Base-by-base conservation (phyloP, 2,113 vertebrate genomes). In the Patagioenas fasciata region DNA sequence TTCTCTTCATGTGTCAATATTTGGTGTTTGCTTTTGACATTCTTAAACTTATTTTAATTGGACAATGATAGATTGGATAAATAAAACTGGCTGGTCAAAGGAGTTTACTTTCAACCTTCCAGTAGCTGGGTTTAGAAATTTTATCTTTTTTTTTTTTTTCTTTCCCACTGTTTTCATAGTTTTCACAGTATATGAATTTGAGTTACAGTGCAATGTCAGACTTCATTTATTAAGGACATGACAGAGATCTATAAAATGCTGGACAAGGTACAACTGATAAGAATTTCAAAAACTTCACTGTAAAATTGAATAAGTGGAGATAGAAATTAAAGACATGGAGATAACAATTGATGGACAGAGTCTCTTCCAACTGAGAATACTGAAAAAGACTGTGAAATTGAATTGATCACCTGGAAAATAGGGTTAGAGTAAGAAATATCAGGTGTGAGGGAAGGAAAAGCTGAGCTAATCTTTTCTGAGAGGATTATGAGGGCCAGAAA, bases 321-420 rank as follows among this genome's bases (percentile, higher is more conserved):
- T 85, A 74, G 93, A 93, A 95, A 73, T 91, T 88, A 81, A 86
- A 94, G 86, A 94, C 86, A 80, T 75, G 64, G 87, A 95, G 86
- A 94, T 95, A 94, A 88, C 77, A 73, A 53, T 54, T 94, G 88
- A 96, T 62, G 60, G 90, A 95, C 95, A 96, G 89, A 89, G 19
- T 57, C 87, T 87, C 65, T 97, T 79, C 34, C 6, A 34, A 87
- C 54, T 64, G 64, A 95, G 91, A 96, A 81, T 66, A 96, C 87
- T 75, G 80, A 87, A 94, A 53, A 42, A 5, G 44, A 32, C 58
- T 70, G 53, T 95, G 92, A 97, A 97, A 97, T 97, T 95, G 97
- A 97, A 86, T 87, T 97, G 90, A 97, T 97, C 96, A 97, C 58
- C 88, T 97, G 95, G 93, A 97, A 97, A 97, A 97, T 95, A 93